Conservation (phyloP, 2,113 vertebrate genomes). For the Uria aalge region DNA sequence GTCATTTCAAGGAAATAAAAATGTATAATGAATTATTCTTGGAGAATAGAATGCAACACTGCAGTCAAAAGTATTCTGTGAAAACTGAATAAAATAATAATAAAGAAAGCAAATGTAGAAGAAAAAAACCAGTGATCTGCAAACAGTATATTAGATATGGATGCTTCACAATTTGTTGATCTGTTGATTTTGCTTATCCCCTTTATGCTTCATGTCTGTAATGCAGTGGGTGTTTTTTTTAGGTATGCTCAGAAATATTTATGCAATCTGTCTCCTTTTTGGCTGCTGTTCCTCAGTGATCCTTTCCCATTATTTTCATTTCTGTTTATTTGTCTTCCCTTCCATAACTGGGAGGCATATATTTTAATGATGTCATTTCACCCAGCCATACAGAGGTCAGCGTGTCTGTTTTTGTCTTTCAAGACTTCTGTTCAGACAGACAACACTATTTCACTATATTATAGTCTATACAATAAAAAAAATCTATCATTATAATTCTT, state of each 20-base stretch:
- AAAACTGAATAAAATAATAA: neutral
- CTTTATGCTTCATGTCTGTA: neutral
- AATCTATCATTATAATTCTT: neutral
- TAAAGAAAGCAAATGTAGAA: rapidly evolving
- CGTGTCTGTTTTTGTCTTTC: neutral
- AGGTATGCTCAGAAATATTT: neutral
- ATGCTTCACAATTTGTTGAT: neutral
- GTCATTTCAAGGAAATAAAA: neutral
- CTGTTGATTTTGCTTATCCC: neutral
- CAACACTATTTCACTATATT: neutral
- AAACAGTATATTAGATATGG: neutral
- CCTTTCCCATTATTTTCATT: neutral
- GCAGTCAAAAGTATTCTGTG: neutral
- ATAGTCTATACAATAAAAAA: neutral
- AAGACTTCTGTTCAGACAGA: neutral
- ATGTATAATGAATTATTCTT: neutral
- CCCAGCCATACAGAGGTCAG: neutral
- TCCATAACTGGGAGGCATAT: neutral
- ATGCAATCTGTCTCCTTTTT: neutral
- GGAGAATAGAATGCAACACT: neutral
- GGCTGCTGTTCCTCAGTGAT: neutral
- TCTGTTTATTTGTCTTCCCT: neutral
- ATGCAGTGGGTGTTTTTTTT: rapidly evolving
- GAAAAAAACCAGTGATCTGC: neutral
- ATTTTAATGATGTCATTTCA: neutral